Evolutionary conservation across 2,888 invertebrate genomes (phyloP), one percentile per base, ranked within the genome.

Genomic region (Coronaproctus castanopsis): DNA sequence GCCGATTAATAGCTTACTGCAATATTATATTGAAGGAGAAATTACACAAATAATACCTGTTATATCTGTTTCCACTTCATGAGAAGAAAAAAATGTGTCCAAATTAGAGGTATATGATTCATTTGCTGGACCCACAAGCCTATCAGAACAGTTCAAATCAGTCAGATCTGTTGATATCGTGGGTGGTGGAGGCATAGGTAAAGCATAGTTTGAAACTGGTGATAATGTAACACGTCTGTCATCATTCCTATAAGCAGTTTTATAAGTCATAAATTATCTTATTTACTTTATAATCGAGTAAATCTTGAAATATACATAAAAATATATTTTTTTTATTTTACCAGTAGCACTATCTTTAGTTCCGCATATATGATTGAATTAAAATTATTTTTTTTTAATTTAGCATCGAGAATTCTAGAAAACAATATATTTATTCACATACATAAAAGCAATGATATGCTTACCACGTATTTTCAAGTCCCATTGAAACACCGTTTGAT

Each of bases 381-480:
- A n/a, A n/a, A n/a, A n/a, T n/a, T n/a, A n/a, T n/a, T n/a, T n/a
- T n/a, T n/a, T n/a, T n/a, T n/a, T n/a, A n/a, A n/a, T n/a, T n/a
- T n/a, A n/a, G n/a, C n/a, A n/a, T n/a, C n/a, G n/a, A n/a, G n/a
- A n/a, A n/a, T n/a, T n/a, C n/a, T n/a, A n/a, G n/a, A n/a, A n/a
- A n/a, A n/a, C n/a, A n/a, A n/a, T n/a, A n/a, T n/a, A n/a, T n/a
- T n/a, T n/a, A n/a, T n/a, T n/a, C n/a, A n/a, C n/a, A n/a, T n/a
- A n/a, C n/a, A n/a, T n/a, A n/a, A n/a, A n/a, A n/a, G n/a, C n/a
- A n/a, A n/a, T 21, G 21, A 5, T 21, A 21, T 52, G 52, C 62
- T 59, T 52, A 71, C 74, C 74, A 75, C 59, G 73, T 71, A 65
- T 73, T 73, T 67, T 74, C 74, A 63, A 75, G 70, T 59, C 73